These are phyloP conservation scores for Semotilus atromaculatus DNA, from an alignment of 2,797 vertebrate species.

Conservation along the genomic window DNA sequence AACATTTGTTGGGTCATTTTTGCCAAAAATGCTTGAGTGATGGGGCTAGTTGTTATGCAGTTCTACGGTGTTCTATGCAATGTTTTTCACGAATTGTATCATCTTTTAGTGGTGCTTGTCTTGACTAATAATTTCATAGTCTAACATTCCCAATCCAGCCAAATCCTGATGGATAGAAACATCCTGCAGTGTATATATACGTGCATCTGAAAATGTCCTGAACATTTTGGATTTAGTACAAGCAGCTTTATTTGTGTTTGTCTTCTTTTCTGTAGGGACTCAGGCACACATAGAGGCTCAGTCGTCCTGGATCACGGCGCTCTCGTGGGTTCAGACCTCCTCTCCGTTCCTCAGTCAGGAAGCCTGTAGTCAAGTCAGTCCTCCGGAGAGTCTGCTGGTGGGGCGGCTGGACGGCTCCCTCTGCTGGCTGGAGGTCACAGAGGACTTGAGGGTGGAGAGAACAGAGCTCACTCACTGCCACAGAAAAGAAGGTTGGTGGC, in stretches of 20 bases:
- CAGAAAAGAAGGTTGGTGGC: slow-evolving; percentile 74
- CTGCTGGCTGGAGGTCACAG: slow-evolving; percentile 80
- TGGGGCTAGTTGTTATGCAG: background rate
- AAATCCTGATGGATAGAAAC: background rate
- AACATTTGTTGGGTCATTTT: too few relatives aligned
- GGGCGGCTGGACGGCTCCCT: slow-evolving; percentile 82
- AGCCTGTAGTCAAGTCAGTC: slow-evolving; percentile 57
- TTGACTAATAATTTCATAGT: background rate
- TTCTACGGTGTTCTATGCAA: background rate
- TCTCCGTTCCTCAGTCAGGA: slow-evolving; percentile 68
- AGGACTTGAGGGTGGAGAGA: slow-evolving; percentile 70
- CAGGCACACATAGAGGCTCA: slow-evolving; percentile 77
- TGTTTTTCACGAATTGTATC: background rate
- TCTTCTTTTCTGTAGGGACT: slow-evolving; percentile 68
- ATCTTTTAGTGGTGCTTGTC: background rate
- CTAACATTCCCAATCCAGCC: background rate
- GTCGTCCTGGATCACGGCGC: slow-evolving; percentile 77
- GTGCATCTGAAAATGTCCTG: background rate
- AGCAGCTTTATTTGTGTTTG: background rate
- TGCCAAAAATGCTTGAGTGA: background rate
- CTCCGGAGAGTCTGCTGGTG: slow-evolving; percentile 77
- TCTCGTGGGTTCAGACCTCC: slow-evolving; percentile 79
- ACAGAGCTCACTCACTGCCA: slow-evolving; percentile 76
- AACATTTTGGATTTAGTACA: background rate
- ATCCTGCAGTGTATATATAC: background rate